Conservation (phyloP, 2,113 vertebrate genomes). For the Dendrocopos noguchii region DNA sequence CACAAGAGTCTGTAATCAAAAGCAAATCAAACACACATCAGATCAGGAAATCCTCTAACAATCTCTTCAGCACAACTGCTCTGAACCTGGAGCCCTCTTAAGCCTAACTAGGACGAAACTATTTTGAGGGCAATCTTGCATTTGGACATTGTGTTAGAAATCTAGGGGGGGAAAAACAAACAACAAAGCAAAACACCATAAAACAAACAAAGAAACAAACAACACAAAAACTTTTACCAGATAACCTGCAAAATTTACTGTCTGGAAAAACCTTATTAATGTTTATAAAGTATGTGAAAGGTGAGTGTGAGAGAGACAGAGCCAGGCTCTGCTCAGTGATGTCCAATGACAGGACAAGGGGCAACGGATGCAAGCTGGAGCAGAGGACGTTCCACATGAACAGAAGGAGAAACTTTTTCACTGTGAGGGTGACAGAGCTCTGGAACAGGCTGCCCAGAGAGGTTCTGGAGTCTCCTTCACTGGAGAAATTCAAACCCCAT, state of each 20-base stretch:
- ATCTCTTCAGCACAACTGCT: neutral
- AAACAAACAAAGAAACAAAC: too few relatives aligned
- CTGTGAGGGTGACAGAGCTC: too few relatives aligned
- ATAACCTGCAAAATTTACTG: neutral
- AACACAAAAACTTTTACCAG: neutral
- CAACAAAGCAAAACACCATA: neutral
- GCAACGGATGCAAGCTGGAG: too few relatives aligned
- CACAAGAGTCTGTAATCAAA: neutral
- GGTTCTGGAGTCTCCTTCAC: too few relatives aligned
- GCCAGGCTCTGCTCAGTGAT: too few relatives aligned
- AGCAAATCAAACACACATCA: accelerated
- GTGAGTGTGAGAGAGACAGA: too few relatives aligned
- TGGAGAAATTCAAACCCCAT: too few relatives aligned
- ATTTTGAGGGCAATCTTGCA: neutral
- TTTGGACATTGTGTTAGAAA: neutral
- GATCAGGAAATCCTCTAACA: neutral
- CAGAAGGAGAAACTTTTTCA: too few relatives aligned
- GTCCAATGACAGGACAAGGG: too few relatives aligned
- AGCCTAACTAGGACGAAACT: neutral
- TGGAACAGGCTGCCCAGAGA: too few relatives aligned
- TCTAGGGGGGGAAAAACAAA: neutral
- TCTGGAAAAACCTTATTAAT: neutral
- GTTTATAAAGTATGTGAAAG: too few relatives aligned
- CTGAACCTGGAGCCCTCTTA: neutral
- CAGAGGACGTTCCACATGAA: too few relatives aligned